phyloP scores from a whole-genome alignment of 2,113 vertebrate species.

The Thinocorus orbignyianus region DNA sequence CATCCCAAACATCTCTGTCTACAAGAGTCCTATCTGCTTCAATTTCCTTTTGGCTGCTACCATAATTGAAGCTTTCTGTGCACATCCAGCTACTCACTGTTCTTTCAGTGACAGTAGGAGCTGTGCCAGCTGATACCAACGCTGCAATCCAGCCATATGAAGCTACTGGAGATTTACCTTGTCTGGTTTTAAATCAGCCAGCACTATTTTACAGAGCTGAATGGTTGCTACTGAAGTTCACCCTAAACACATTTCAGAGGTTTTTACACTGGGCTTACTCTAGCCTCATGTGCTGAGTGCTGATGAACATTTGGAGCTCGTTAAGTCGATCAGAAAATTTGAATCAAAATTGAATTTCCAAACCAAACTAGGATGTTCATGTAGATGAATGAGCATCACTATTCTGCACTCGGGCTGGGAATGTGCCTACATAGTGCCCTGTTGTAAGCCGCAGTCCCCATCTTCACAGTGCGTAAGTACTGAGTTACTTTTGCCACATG shows the following conservation, averaged over 20 bases:
- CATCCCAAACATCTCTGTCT: neutral
- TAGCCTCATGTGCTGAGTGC: neutral
- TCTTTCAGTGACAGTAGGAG: neutral
- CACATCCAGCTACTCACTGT: neutral
- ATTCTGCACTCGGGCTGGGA: neutral
- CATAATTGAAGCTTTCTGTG: neutral
- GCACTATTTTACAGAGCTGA: neutral
- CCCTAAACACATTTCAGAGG: neutral
- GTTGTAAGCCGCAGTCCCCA: neutral
- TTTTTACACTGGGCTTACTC: neutral
- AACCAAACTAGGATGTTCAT: neutral
- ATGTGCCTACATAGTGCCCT: neutral
- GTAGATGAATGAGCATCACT: neutral
- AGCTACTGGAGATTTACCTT: neutral
- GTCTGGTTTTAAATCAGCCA: neutral
- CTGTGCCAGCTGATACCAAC: neutral
- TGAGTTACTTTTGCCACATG: neutral
- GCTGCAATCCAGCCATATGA: neutral
- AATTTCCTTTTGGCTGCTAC: neutral
- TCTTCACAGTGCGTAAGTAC: neutral
- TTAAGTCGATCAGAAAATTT: neutral
- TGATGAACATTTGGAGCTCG: neutral
- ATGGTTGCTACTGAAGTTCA: neutral
- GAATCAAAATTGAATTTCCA: neutral
- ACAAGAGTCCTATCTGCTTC: neutral